Evolutionary conservation across 2,113 vertebrate genomes (phyloP), one percentile per base, ranked within the genome.

Genomic region (Baryphthengus martii): DNA sequence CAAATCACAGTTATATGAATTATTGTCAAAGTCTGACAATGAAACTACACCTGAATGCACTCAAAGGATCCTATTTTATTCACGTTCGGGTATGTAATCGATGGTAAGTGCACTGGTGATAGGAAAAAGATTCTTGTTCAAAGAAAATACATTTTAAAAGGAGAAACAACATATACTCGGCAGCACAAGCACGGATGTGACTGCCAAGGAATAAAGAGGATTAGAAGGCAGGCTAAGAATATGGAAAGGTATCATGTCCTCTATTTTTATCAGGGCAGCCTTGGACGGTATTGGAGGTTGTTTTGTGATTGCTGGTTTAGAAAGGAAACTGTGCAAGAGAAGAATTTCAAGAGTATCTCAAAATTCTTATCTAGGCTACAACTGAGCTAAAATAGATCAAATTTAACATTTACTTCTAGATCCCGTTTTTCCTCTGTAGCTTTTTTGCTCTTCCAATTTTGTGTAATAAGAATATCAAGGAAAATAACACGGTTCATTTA

Each of bases 161-260:
- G 35, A 84, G 73, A 77, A 91, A 44, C 24, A 89, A 66, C 37
- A 49, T 21, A 71, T 23, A 67, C 7, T 71, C 26, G 63, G 66
- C 2, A 1, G 40, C 35, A 89, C 29, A 85, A 72, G 72, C 0
- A 4, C 10, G 65, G 53, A 80, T 66, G 50, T 37, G 70, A 78
- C 61, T 90, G 68, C 61, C 49, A 72, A 79, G 58, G 26, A 50
- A 94, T 75, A 92, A 90, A 96, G 62, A 91, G 15, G 65, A 75
- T 92, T 87, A 95, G 58, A 82, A 94, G 78, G 47, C 26, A 53
- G 68, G 26, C 73, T 94, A 95, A 89, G 84, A 96, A 92, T 56
- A 82, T 26, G 44, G 71, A 65, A 92, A 88, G 67, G 55, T 67
- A 83, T 71, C 28, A 33, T 3, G 1, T 78, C 56, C 37, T 75